Conservation (phyloP, 2,113 vertebrate species). For the Chaenogobius annularis region DNA sequence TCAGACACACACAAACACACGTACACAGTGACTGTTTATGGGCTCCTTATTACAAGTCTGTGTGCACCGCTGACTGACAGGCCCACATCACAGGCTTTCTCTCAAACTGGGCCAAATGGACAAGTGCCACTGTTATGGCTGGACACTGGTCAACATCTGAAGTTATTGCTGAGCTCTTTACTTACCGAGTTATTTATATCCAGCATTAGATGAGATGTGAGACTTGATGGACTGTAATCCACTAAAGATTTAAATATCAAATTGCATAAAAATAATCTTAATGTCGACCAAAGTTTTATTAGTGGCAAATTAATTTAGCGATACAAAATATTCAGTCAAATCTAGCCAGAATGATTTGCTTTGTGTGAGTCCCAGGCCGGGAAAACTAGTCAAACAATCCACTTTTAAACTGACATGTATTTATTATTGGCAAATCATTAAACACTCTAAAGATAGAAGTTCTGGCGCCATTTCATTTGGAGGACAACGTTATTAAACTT, state of each 20-base stretch:
- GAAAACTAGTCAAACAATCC: neutral
- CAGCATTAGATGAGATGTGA: constrained; percentile 31
- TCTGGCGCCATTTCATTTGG: neutral
- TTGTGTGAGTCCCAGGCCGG: neutral
- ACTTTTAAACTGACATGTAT: neutral
- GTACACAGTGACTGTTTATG: neutral
- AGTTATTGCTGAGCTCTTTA: constrained; percentile 52
- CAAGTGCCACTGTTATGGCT: constrained; percentile 55
- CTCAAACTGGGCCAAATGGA: constrained; percentile 70
- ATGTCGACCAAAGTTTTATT: neutral
- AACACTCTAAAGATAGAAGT: neutral
- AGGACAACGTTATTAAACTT: neutral
- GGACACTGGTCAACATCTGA: constrained; percentile 45
- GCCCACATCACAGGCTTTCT: constrained; percentile 57
- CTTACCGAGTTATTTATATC: constrained; percentile 56
- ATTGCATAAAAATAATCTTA: neutral
- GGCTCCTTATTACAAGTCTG: neutral
- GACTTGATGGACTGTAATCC: constrained; percentile 47
- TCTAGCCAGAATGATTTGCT: neutral
- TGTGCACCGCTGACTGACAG: constrained; percentile 44
- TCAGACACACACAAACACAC: too few relatives aligned
- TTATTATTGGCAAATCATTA: neutral
- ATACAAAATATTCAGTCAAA: neutral
- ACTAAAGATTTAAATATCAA: neutral
- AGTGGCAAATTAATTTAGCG: neutral